Base-by-base conservation (phyloP, 2,797 vertebrate genomes). In the Etheostoma nigrum region DNA sequence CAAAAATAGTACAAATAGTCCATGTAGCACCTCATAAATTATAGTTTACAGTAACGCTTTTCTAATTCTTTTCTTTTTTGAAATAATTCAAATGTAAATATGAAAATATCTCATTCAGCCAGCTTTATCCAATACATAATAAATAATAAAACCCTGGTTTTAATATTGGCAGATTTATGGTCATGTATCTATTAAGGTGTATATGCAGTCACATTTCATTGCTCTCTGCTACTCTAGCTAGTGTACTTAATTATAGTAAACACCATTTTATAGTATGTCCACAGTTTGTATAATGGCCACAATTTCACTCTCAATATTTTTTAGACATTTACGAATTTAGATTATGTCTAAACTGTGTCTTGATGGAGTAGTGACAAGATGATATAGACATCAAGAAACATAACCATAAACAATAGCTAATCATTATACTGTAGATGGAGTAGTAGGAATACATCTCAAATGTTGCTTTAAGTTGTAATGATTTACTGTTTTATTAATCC, bases 31-130 rank as follows among this genome's bases (percentile, higher is more conserved):
- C 48, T 64, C 6, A 45, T 66, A 4, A 27, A 40, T 54, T 0
- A 59, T 4, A 23, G 5, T 18, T 19, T 55, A 1, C n/a, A 53
- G 25, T 69, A 13, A 49, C 4, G 23, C 19, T 52, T 65, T 53
- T 30, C 27, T 21, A 11, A 25, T n/a, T n/a, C 2, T 64, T 51
- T 53, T 14, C 4, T 45, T 49, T 62, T 48, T 47, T 64, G 5
- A 4, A 60, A 70, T 48, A 9, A 54, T 49, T 65, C 21, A 70
- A 36, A 48, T 58, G 27, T 27, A 49, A 61, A 61, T 2, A 53
- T 65, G 16, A 54, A 76, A 53, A 62, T 27, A 21, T 59, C 1
- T 40, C 2, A 42, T 58, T 15, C 6, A 66, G 21, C 21, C 48
- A 40, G 25, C 14, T 54, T 54, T 64, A 47, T 40, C n/a, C 12